These are phyloP conservation scores for Lota lota DNA, from an alignment of 2,113 vertebrate genomes.

Conservation along the genomic window DNA sequence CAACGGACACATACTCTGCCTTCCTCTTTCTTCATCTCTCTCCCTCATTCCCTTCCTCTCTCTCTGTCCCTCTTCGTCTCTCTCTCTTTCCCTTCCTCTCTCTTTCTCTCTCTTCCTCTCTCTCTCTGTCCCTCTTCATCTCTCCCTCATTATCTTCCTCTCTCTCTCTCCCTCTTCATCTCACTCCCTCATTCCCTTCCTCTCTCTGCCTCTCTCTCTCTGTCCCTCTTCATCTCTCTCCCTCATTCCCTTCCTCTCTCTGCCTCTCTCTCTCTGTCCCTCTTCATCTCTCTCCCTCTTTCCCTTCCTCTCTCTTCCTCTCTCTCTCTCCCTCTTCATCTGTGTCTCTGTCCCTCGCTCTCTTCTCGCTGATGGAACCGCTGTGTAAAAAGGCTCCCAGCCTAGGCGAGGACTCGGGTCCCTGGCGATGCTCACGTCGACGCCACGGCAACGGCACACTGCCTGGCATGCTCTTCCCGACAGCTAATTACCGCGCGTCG, in stretches of 20 bases:
- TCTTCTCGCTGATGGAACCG: no score
- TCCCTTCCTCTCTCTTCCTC: not conserved
- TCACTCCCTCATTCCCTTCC: slow-evolving; percentile 3
- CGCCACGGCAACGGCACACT: no score
- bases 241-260: not conserved
- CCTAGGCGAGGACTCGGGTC: no score
- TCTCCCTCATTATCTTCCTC: not conserved
- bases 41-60: no score
- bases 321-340: not conserved
- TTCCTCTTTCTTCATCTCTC: no score
- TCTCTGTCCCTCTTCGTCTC: not conserved
- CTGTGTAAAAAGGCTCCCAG: no score
- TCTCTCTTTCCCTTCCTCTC: not conserved
- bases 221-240: not conserved
- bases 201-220: slow-evolving; percentile 11
- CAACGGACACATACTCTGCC: no score
- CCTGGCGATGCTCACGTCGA: no score
- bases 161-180: not conserved
- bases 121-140: not conserved
- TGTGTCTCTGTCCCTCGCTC: no score
- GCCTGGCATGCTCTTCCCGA: no score
- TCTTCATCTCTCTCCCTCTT: not conserved
- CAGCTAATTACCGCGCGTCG: no score
- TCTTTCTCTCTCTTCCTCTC: not conserved
- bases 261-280: not conserved